Evolutionary conservation across 2,113 vertebrate genomes (phyloP), one percentile per base, ranked within the genome.

Genomic region (Chionomys nivalis): DNA sequence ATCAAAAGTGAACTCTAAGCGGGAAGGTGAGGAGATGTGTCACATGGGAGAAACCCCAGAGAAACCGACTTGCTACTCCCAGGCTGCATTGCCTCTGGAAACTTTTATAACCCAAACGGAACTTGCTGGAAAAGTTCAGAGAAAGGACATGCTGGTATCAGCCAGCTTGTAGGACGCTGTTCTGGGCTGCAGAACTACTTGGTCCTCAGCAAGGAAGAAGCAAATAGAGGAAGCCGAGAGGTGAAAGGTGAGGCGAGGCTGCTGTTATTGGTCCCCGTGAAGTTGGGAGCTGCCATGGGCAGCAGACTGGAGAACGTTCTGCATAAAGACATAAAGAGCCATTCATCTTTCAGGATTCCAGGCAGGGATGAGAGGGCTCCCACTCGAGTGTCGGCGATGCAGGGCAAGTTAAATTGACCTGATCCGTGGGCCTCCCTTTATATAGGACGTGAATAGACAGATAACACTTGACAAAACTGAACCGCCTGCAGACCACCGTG

Each of bases 41-140:
- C 96, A 65, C 83, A 24, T 5, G 79, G 66, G 86, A 94, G 72
- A 97, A 96, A 94, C 52, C 92, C 79, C 85, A 58, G 58, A 65
- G 42, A 87, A 17, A 68, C 23, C 61, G 17, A 89, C n/a, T 86
- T 93, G 81, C 31, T 75, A 24, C 49, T 92, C 52, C 58, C 63
- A 91, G 42, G 13, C 77, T 52, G 14, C 28, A 36, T 19, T 86
- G 61, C 33, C 82, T 72, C 75, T 89, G 86, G 65, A 86, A 93
- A 95, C 36, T 92, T 95, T 96, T 33, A 82, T 66, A 90, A 70
- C 39, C 11, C 12, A 52, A 47, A 47, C 21, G 44, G 39, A 78
- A 66, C 5, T 21, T 5, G 19, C 33, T 92, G 26, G 88, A 10
- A 88, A 61, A 87, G 26, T 93, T 94, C 52, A 72, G 89, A 92